A percentile compares a stretch with the other conserved stretches of the same genome.
These are phyloP conservation scores for Peromyscus melanophrys DNA, from an alignment of 2,797 vertebrate species.

Conservation along the genomic window DNA sequence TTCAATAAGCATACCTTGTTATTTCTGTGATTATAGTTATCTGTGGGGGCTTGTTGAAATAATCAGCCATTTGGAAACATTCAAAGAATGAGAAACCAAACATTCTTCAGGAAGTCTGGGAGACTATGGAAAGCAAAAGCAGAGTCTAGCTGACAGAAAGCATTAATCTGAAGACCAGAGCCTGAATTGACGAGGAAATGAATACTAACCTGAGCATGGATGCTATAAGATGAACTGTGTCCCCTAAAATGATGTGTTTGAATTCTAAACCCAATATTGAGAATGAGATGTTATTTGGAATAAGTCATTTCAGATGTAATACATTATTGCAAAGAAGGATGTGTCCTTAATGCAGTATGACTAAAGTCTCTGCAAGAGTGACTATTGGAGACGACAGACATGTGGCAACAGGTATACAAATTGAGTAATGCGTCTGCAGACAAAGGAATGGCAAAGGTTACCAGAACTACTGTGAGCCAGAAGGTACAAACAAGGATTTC, in stretches of 20 bases:
- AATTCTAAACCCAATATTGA: background rate
- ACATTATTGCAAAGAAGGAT: background rate
- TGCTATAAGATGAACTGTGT: background rate
- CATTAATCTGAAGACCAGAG: background rate
- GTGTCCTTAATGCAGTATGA: background rate
- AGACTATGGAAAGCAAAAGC: background rate
- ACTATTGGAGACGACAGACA: background rate
- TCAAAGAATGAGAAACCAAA: background rate
- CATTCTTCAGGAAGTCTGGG: background rate
- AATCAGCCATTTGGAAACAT: background rate
- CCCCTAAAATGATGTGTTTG: background rate
- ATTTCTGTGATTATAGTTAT: background rate
- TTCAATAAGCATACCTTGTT: background rate
- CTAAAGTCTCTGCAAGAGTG: background rate
- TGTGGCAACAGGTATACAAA: background rate
- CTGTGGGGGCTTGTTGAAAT: background rate
- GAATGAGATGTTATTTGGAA: background rate
- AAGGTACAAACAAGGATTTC: background rate
- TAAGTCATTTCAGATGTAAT: background rate
- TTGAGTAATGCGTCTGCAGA: background rate
- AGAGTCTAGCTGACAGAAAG: background rate
- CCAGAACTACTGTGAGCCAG: background rate
- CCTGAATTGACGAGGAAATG: background rate
- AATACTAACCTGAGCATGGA: background rate
- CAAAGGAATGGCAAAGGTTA: background rate